Base-by-base conservation (phyloP, 2,113 vertebrate species). In the Axis porcinus region DNA sequence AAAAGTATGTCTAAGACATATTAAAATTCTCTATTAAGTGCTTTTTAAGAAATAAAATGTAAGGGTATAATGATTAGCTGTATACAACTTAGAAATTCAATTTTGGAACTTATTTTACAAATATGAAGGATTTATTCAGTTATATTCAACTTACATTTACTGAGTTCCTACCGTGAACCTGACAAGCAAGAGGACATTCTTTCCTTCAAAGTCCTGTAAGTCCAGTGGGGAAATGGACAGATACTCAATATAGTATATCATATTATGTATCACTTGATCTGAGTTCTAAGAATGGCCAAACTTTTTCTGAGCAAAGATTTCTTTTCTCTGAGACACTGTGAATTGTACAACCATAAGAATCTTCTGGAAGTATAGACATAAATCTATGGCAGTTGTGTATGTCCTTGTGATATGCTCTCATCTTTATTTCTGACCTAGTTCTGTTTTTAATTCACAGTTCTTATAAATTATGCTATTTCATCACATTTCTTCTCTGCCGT, bases 31-130 rank as follows among this genome's bases (percentile, higher is more conserved):
- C n/a, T 86, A 23, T 50, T 15, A 84, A 92, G 52, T 64, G 13
- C 45, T 92, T 96, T 89, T 86, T 43, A 74, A 88, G 96, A 96
- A 81, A 74, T 79, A 89, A 81, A 85, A 74, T 81, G 6, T 81
- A 90, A 94, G 90, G 90, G 94, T 82, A 50, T 74, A 86, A 89
- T 82, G 62, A 16, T 82, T 82, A 93, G 11, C 12, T 78, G 17
- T 27, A 95, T 28, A 62, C 36, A 45, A 96, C 28, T 95, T 96
- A 95, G 86, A 91, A 97, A 96, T 84, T 74, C 23, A 95, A 93
- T 96, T 91, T 91, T 91, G 55, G 83, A 81, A 30, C 47, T 86
- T 64, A 57, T 74, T 96, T 91, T 95, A 87, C 62, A 97, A 79
- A 86, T 33, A 84, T n/a, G 57, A 96, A 95, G 30, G 47, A 85